A percentile compares a stretch with the other conserved stretches of the same genome.
Conservation (phyloP, 2,113 vertebrate genomes). For the Odocoileus hemionus region DNA sequence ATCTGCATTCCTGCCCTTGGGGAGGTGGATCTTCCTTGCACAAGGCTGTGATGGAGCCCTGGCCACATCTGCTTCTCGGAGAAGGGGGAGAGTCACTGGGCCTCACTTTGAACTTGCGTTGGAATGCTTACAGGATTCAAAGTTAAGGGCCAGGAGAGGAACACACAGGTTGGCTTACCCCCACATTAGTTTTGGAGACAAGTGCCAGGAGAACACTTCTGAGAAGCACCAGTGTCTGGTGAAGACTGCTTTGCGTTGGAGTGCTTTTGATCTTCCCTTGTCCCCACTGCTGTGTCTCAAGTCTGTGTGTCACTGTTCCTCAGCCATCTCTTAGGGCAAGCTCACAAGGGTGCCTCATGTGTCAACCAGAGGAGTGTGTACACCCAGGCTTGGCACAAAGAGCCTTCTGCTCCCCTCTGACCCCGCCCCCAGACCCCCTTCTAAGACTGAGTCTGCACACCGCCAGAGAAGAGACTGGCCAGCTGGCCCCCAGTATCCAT, state of each 20-base stretch:
- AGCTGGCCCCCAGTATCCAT: no score
- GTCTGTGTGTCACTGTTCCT: background rate
- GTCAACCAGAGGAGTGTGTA: background rate
- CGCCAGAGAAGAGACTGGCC: background rate
- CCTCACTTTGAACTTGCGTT: background rate
- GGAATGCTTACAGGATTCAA: background rate
- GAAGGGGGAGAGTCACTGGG: background rate
- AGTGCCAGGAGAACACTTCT: background rate
- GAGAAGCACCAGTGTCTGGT: background rate
- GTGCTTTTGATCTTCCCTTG: background rate
- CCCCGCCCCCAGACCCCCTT: rapidly evolving
- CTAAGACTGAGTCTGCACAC: no score
- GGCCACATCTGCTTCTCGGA: background rate
- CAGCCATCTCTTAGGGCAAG: background rate
- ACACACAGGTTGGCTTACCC: background rate
- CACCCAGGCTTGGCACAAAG: background rate
- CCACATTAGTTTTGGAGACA: background rate
- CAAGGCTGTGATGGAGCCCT: background rate
- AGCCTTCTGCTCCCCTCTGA: background rate
- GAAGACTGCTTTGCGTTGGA: background rate
- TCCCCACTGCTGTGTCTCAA: background rate
- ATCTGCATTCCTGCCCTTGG: background rate
- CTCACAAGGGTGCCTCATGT: background rate
- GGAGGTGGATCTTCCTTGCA: background rate
- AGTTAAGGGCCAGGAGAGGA: background rate